Conservation (phyloP, 2,888 invertebrate species). For the Agrilus mali region DNA sequence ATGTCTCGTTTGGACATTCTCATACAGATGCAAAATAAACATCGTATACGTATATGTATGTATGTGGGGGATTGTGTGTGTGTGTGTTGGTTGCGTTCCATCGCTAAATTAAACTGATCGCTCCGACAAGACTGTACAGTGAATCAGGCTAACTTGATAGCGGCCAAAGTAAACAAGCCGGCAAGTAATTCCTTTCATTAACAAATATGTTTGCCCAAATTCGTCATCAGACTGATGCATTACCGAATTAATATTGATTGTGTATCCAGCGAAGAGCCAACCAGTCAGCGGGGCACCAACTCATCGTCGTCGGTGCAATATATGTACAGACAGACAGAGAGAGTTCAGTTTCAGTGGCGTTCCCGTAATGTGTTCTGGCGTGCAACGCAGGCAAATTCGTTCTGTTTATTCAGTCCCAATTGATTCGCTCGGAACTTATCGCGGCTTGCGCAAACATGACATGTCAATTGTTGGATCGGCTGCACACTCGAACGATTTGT, state of each 20-base stretch:
- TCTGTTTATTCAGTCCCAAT: conserved; percentile 17
- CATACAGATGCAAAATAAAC: too few species aligned
- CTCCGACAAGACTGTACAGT: too few species aligned
- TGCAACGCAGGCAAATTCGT: conserved; percentile 10
- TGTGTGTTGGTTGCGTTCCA: too few species aligned
- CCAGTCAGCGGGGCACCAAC: too few species aligned
- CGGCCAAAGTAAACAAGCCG: too few species aligned
- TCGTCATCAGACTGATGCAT: conserved; percentile 13
- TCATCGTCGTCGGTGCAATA: conserved; percentile 5
- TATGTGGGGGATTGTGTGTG: too few species aligned
- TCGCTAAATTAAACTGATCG: too few species aligned
- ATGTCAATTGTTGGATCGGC: conserved; percentile 23
- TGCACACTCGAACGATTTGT: conserved; percentile 8
- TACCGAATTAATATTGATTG: conserved; percentile 29
- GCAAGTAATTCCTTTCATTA: too few species aligned
- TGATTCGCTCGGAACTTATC: conserved; percentile 31
- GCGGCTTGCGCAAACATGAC: conserved; percentile 30
- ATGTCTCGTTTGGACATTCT: too few species aligned
- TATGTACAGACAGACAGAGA: conserved; percentile 8
- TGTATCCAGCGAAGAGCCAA: conserved; percentile 19
- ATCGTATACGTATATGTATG: too few species aligned
- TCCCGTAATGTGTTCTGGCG: background rate
- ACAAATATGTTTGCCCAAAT: conserved; percentile 8
- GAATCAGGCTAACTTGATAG: too few species aligned
- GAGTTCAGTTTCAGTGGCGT: too few species aligned